These are phyloP conservation scores for Papilio xuthus DNA, from an alignment of 1,140 invertebrate genomes.

Conservation along the genomic window DNA sequence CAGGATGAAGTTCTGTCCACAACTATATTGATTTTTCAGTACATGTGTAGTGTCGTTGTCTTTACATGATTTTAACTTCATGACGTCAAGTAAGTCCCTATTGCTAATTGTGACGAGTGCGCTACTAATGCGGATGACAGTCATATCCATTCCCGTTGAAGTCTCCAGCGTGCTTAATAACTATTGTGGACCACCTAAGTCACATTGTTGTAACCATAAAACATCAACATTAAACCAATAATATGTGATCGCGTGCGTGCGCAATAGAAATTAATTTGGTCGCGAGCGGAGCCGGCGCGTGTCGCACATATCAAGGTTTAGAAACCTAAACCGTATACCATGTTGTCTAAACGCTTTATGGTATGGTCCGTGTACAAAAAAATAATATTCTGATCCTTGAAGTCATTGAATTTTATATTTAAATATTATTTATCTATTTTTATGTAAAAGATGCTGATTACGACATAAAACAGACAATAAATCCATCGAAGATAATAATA, in stretches of 20 bases:
- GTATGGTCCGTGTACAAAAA: background rate
- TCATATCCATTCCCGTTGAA: background rate
- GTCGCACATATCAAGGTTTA: constrained; percentile 12
- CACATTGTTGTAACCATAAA: background rate
- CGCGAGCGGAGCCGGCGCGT: background rate
- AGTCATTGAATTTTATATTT: too few species aligned
- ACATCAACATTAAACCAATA: background rate
- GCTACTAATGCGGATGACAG: background rate
- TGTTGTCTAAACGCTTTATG: background rate
- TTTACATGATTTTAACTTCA: too few species aligned
- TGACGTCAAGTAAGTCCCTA: background rate
- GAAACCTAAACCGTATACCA: background rate
- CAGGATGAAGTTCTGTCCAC: too few species aligned
- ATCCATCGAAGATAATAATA: too few species aligned
- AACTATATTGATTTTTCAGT: too few species aligned
- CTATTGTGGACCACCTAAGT: background rate
- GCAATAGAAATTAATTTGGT: background rate
- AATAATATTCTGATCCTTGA: background rate
- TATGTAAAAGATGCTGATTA: too few species aligned
- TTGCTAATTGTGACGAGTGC: background rate
- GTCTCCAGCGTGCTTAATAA: background rate
- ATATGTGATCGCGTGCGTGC: background rate
- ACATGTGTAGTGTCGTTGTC: too few species aligned
- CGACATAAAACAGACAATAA: too few species aligned
- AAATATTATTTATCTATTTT: too few species aligned